These are phyloP conservation scores for Melanocharis versteri DNA, from an alignment of 2,113 vertebrate species.

Conservation along the genomic window DNA sequence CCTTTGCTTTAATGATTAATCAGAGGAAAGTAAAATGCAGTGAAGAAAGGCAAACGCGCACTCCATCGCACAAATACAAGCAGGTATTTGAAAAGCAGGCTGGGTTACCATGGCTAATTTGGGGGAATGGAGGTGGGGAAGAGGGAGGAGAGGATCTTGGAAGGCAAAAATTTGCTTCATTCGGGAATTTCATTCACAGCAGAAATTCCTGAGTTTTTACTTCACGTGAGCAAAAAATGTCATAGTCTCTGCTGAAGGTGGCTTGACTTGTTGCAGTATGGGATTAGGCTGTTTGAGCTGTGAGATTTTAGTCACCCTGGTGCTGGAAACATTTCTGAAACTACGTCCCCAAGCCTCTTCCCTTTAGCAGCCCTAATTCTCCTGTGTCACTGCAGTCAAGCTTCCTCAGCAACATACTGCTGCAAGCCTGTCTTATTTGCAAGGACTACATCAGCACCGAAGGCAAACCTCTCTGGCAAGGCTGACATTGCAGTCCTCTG, in stretches of 20 bases:
- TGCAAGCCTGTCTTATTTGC: background rate
- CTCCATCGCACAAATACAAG: background rate
- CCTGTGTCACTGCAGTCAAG: background rate
- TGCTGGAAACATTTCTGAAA: background rate
- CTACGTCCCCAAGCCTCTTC: background rate
- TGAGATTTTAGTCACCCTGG: background rate
- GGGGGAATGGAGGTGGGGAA: background rate
- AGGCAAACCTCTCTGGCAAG: background rate
- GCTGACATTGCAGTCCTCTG: background rate
- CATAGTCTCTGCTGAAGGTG: background rate
- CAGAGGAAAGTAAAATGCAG: background rate
- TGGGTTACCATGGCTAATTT: background rate
- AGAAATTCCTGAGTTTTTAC: background rate
- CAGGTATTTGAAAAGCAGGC: background rate
- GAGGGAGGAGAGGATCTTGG: background rate
- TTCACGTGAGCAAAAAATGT: background rate
- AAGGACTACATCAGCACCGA: background rate
- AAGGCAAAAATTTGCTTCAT: background rate
- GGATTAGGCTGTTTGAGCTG: background rate
- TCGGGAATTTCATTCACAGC: background rate
- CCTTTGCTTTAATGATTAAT: constrained; percentile 6
- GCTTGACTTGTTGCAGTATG: background rate
- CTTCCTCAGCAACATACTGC: background rate
- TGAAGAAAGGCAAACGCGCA: background rate
- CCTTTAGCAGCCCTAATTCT: background rate